A percentile compares a stretch with the other conserved stretches of the same genome.
Conservation (phyloP, 2,888 invertebrate genomes). For the Melinaea menophilus region DNA sequence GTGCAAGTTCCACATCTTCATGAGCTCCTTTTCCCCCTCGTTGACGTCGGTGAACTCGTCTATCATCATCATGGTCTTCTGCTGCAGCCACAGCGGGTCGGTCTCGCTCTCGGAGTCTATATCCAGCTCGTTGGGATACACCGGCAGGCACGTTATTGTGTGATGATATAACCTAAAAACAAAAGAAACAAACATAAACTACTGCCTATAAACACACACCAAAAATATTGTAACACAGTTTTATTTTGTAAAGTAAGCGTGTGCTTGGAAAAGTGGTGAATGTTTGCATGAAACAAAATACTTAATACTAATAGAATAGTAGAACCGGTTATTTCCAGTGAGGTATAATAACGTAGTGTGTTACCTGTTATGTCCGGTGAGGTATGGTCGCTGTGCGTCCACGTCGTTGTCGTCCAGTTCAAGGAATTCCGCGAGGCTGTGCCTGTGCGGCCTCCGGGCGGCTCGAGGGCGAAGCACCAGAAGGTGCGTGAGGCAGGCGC, state of each 20-base stretch:
- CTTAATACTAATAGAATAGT: too few species aligned
- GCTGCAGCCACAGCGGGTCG: slow-evolving; percentile 95
- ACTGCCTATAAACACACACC: background rate
- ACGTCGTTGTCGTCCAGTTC: slow-evolving; percentile 90
- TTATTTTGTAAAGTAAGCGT: too few species aligned
- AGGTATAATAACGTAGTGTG: slow-evolving; percentile 5
- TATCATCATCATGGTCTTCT: slow-evolving; percentile 98
- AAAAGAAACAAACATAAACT: background rate
- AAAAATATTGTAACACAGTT: too few species aligned
- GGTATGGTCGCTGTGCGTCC: slow-evolving; percentile 91
- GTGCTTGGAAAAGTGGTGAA: too few species aligned
- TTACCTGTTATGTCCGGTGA: slow-evolving; percentile 92
- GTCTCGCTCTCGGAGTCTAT: slow-evolving; percentile 96
- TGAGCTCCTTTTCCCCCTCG: slow-evolving; percentile 97
- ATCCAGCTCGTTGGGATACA: slow-evolving; percentile 96
- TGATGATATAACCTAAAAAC: slow-evolving; percentile 90
- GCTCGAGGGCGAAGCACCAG: slow-evolving; percentile 78
- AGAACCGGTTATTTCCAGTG: background rate
- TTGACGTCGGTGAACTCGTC: slow-evolving; percentile 99
- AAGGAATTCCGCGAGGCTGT: slow-evolving; percentile 92
- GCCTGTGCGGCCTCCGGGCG: slow-evolving; percentile 83
- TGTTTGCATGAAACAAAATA: too few species aligned
- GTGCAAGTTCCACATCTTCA: slow-evolving; percentile 99
- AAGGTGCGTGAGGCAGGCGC: slow-evolving; percentile 82
- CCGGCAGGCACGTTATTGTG: slow-evolving; percentile 94